Evolutionary conservation across 2,113 vertebrate species (phyloP).

Genomic region (Sphaerodactylus townsendi): DNA sequence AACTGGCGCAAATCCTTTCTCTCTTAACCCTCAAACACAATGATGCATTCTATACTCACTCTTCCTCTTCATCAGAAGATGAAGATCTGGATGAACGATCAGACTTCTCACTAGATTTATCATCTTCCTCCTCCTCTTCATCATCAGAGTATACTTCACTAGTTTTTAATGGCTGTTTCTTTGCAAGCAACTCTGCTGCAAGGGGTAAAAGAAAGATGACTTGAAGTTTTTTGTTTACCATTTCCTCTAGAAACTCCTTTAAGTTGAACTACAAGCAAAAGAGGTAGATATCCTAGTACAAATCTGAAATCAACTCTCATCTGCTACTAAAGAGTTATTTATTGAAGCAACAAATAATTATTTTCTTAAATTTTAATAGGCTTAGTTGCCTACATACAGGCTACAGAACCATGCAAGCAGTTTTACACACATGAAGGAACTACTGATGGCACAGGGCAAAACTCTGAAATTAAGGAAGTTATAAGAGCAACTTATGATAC

Average conservation of each 20-base stretch:
- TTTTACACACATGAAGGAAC: not conserved
- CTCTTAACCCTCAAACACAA: not conserved
- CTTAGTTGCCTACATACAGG: not conserved
- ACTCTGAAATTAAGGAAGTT: not conserved
- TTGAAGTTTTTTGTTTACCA: not conserved
- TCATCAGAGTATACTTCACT: constrained; percentile 98
- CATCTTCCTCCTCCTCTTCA: constrained; percentile 96
- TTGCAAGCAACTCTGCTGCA: constrained; percentile 92
- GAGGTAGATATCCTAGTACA: not conserved
- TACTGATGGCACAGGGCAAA: not conserved
- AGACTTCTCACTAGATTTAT: constrained; percentile 97
- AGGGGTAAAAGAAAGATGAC: constrained; percentile 21
- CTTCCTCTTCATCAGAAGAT: constrained; percentile 93
- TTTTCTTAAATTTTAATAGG: not conserved
- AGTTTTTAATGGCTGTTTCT: constrained; percentile 95
- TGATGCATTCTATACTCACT: constrained; percentile 78
- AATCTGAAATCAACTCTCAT: not conserved
- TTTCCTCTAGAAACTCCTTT: not conserved
- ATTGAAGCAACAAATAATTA: not conserved
- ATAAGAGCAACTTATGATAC: not conserved
- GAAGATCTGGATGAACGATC: constrained; percentile 93
- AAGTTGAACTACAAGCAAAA: not conserved
- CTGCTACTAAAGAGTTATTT: not conserved
- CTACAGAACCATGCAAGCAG: not conserved
- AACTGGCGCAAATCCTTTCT: not conserved